Base-by-base conservation (phyloP, 2,888 invertebrate genomes). In the Papilio elwesi region DNA sequence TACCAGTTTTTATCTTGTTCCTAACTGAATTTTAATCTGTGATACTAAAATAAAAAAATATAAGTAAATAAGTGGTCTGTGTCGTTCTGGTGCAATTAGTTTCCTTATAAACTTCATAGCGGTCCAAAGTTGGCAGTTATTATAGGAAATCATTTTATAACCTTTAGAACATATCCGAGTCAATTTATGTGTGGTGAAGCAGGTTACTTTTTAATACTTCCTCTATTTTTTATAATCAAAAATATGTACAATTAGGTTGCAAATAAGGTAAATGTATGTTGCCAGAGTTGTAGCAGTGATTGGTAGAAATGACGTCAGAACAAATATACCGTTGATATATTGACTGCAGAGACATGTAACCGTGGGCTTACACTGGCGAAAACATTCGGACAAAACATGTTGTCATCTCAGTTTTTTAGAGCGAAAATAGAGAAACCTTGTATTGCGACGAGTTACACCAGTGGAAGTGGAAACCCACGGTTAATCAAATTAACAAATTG, bases 81-180 rank as follows among this genome's bases (percentile, higher is more conserved):
- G 26, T 26, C 26, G 26, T 26, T 26, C 26, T 26, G 4, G 26
- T 4, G 26, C 26, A 26, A 26, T 26, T 26, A 26, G 26, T 26
- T 26, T 26, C 26, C 26, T 26, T 26, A 26, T 26, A 48, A 51
- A 51, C 51, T n/a, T n/a, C 6, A 51, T 51, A 51, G 2, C 26
- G 26, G 26, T 26, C 13, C 13, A 6, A 51, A 12, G 49, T 15
- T 26, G 12, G 11, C 11, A 11, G 57, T 57, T 36, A 57, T 57
- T 36, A 13, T 8, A 12, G 57, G 57, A 57, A 57, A 57, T 57
- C 13, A 57, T 57, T 57, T 36, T 38, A 26, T 36, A 57, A 57
- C 57, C 57, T 57, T 57, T 36, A 57, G 12, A 57, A 57, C 13
- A 53, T 53, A 57, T 57, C 36, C 12, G 57, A 57, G 36, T 55